Base-by-base conservation (phyloP, 2,888 invertebrate genomes). In the Muschampia plurimacula region DNA sequence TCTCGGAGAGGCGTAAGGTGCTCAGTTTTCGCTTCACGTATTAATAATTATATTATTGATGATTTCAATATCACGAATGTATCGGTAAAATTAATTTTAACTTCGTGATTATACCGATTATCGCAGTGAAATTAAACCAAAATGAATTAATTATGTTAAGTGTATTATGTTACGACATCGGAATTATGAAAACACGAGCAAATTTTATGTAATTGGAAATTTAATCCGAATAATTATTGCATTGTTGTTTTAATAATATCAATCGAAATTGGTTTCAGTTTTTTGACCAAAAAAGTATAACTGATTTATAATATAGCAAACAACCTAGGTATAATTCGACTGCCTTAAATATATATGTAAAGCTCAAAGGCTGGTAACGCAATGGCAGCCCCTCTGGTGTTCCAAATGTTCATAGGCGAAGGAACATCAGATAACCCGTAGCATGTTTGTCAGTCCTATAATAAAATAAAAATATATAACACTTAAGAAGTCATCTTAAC, bases 41-140 rank as follows among this genome's bases (percentile, higher is more conserved):
- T 32, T 32, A 32, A 32, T 32, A 32, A 32, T 32, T 32, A 32
- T 32, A 32, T 22, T 22, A 22, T 32, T 32, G 32, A 32, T 44
- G 44, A 49, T 49, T 4, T 13, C 49, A 49, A 49, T n/a, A 49
- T 49, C 49, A n/a, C 49, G 32, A 13, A 49, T 65, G 22, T 8
- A 52, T 55, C 52, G 36, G 52, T 52, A 55, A n/a, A 52, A 36
- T 36, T 49, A n/a, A 65, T 65, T 65, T 28, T n/a, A 63, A 46
- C 32, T n/a, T 49, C n/a, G 8, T 67, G 13, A 57, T 67, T 39
- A 67, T 55, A 32, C 32, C 39, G 8, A 55, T 67, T 57, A 67
- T 67, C 39, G 15, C 8, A 67, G 12, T 67, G n/a, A 67, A 67
- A 41, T 57, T 67, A 9, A 67, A 57, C 41, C 59, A 55, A 59